Percentiles rank a stretch among this genome's conserved stretches.
Conservation (phyloP, 2,797 vertebrate genomes). For the Phrynocephalus forsythii region DNA sequence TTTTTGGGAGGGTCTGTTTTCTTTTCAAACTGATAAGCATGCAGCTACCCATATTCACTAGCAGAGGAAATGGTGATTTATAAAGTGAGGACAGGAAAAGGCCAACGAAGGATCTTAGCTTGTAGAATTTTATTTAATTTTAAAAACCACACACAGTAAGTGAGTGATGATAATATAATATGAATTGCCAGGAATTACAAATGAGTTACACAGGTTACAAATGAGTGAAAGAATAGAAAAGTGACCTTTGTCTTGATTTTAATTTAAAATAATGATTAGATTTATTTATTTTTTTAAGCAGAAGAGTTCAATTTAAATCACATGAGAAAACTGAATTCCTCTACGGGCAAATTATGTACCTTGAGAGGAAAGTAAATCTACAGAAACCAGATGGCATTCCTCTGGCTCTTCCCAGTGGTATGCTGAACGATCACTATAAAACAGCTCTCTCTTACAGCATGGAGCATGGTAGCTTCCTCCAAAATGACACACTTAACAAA, state of each 20-base stretch:
- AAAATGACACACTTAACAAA: not conserved
- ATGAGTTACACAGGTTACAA: not conserved
- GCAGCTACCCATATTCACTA: not conserved
- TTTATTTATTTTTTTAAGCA: not conserved
- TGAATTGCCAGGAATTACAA: not conserved
- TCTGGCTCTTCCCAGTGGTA: conserved; percentile 8
- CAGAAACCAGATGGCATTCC: not conserved
- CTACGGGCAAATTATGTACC: conserved; percentile 32
- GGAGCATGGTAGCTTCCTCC: accelerated
- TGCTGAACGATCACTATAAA: not conserved
- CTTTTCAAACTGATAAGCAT: not conserved
- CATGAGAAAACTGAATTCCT: conserved; percentile 6
- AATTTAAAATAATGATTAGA: conserved; percentile 20
- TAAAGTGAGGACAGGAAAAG: not conserved
- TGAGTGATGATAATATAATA: not conserved
- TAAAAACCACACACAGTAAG: not conserved
- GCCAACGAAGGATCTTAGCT: not conserved
- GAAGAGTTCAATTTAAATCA: conserved; percentile 38
- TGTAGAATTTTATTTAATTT: conserved; percentile 12
- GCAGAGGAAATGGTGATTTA: conserved; percentile 2
- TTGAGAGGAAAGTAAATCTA: conserved; percentile 38
- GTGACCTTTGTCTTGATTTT: conserved; percentile 36
- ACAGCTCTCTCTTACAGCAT: not conserved
- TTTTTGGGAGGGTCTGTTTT: not conserved
- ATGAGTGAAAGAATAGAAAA: conserved; percentile 33